Percentiles rank a stretch among this genome's conserved stretches.
These are phyloP conservation scores for Microchrysa polita DNA, from an alignment of 2,888 invertebrate species.

Conservation along the genomic window DNA sequence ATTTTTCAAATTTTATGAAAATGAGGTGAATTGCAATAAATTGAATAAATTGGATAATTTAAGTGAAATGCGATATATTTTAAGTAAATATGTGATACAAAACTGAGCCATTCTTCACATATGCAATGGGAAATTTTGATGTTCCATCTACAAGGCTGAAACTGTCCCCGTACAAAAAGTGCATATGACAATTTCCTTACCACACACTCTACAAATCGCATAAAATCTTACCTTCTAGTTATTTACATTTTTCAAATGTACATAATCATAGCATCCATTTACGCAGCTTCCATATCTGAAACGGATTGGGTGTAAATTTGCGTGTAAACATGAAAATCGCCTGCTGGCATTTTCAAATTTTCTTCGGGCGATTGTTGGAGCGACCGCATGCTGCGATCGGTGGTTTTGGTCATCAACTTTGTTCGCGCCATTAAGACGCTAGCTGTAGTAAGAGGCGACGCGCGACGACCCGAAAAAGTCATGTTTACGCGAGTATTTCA, in stretches of 20 bases:
- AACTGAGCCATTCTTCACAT: too few species aligned
- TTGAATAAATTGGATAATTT: too few species aligned
- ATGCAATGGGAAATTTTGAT: too few species aligned
- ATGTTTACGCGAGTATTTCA: slow-evolving; percentile 41
- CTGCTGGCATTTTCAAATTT: slow-evolving; percentile 60
- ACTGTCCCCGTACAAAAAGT: too few species aligned
- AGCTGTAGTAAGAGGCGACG: too few species aligned
- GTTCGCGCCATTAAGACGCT: slow-evolving; percentile 42
- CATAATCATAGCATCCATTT: slow-evolving; percentile 5
- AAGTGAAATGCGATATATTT: too few species aligned
- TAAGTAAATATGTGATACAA: too few species aligned
- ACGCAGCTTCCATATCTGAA: slow-evolving; percentile 47
- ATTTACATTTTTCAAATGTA: slow-evolving; percentile 3
- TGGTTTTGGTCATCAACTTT: slow-evolving; percentile 36
- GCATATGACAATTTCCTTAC: too few species aligned
- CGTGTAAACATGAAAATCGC: slow-evolving; percentile 65
- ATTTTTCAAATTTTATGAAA: too few species aligned
- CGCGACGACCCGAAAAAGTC: slow-evolving; percentile 27
- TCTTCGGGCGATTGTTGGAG: slow-evolving; percentile 40
- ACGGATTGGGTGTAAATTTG: slow-evolving; percentile 63
- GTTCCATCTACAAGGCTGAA: too few species aligned
- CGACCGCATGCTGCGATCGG: slow-evolving; percentile 23
- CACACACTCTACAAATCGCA: too few species aligned
- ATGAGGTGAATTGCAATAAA: too few species aligned
- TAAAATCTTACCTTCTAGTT: background rate